These are phyloP conservation scores for Sylvilagus bachmani DNA, from an alignment of 2,113 vertebrate genomes.

Conservation along the genomic window DNA sequence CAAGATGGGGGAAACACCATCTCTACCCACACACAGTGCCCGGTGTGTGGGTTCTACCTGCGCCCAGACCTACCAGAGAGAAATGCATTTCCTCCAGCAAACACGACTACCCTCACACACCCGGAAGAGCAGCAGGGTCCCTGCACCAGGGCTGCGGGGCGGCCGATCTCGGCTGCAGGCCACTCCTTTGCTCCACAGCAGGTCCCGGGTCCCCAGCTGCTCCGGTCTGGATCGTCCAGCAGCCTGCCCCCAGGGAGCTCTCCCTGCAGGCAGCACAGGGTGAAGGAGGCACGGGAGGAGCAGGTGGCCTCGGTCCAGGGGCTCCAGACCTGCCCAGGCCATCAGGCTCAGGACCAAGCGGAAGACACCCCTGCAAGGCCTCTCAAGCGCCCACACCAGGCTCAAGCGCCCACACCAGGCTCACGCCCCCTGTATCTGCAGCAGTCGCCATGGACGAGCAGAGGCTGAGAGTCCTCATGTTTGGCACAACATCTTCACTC, in stretches of 20 bases:
- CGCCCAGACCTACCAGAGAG: background rate
- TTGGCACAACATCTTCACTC: slow-evolving; percentile 9
- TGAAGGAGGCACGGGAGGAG: background rate
- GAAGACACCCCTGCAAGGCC: background rate
- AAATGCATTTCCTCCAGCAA: slow-evolving; percentile 71
- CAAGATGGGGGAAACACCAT: background rate
- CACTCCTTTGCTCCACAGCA: background rate
- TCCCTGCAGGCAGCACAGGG: rapidly evolving
- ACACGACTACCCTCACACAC: background rate
- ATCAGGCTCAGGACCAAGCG: no score
- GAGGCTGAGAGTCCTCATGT: background rate
- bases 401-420: background rate
- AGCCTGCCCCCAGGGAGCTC: background rate
- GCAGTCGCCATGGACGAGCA: background rate
- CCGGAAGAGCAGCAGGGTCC: background rate
- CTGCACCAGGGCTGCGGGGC: no score
- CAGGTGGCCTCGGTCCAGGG: no score
- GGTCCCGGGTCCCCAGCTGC: background rate
- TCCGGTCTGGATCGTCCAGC: background rate
- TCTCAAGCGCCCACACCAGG: background rate
- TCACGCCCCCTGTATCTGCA: background rate
- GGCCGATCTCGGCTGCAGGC: background rate
- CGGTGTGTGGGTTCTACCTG: background rate
- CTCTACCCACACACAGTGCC: background rate
- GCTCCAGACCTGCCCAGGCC: no score